A percentile compares a stretch with the other conserved stretches of the same genome.
Conservation (phyloP, 2,113 vertebrate species). For the Hypomesus transpacificus region DNA sequence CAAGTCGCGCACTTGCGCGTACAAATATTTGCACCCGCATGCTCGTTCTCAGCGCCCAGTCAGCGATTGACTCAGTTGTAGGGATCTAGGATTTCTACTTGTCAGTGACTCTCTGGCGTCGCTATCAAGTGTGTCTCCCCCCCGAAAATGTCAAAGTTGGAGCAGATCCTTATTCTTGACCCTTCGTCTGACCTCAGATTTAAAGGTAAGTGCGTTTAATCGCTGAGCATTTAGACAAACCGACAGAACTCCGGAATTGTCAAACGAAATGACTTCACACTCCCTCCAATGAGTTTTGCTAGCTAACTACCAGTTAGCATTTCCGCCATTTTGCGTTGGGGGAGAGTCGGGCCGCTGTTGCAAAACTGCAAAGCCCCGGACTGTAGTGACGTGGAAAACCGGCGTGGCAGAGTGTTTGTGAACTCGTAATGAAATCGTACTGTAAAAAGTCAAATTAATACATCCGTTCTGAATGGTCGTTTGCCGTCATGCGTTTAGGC, state of each 20-base stretch:
- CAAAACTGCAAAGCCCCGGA: slow-evolving; percentile 37
- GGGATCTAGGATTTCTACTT: slow-evolving; percentile 53
- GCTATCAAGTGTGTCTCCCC: slow-evolving; percentile 65
- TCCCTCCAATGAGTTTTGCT: slow-evolving; percentile 46
- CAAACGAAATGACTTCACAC: slow-evolving; percentile 35
- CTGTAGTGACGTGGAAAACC: slow-evolving; percentile 54
- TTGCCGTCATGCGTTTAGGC: too few species aligned
- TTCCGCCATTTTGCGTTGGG: slow-evolving; percentile 72
- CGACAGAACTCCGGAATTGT: not conserved
- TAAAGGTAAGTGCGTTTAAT: slow-evolving; percentile 78
- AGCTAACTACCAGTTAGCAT: slow-evolving; percentile 43
- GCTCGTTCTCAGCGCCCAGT: slow-evolving; percentile 55
- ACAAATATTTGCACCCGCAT: slow-evolving; percentile 48
- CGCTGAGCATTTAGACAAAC: not conserved
- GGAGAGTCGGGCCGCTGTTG: slow-evolving; percentile 48
- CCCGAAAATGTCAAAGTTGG: slow-evolving; percentile 88
- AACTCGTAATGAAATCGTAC: not conserved
- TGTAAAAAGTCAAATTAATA: not conserved
- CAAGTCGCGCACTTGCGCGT: slow-evolving; percentile 49
- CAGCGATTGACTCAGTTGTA: slow-evolving; percentile 55
- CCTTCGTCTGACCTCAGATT: slow-evolving; percentile 90
- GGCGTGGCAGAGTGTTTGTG: slow-evolving; percentile 19
- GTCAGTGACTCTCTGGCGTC: slow-evolving; percentile 55
- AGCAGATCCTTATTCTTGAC: slow-evolving; percentile 89
- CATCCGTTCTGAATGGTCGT: too few species aligned